phyloP scores from a whole-genome alignment of 1,140 invertebrate genomes.

The Druon quercuslanigerum region DNA sequence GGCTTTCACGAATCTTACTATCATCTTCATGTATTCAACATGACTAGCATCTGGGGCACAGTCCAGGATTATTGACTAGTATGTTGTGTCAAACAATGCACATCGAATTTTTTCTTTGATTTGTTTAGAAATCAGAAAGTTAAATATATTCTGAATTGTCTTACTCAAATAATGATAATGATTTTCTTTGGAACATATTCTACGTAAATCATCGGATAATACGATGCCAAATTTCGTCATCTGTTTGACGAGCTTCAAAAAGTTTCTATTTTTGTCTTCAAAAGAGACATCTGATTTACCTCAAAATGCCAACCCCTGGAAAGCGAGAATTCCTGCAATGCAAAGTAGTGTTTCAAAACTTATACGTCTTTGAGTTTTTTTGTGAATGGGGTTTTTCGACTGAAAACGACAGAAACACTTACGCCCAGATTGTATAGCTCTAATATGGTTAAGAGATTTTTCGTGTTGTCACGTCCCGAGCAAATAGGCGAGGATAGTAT shows the following conservation, averaged over 20 bases:
- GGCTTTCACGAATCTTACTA: no score
- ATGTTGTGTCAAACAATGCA: neutral
- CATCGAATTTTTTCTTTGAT: neutral
- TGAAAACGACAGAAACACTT: slow-evolving; percentile 40
- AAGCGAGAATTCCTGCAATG: slow-evolving; percentile 47
- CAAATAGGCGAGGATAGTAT: no score
- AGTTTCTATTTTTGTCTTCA: slow-evolving; percentile 55
- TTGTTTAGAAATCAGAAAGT: slow-evolving; percentile 15
- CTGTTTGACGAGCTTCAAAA: slow-evolving; percentile 54
- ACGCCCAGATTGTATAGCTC: slow-evolving; percentile 39
- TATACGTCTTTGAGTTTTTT: slow-evolving; percentile 39
- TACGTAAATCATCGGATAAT: slow-evolving; percentile 48
- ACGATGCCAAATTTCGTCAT: slow-evolving; percentile 56
- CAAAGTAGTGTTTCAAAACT: slow-evolving; percentile 50
- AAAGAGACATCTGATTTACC: slow-evolving; percentile 45
- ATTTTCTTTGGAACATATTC: slow-evolving; percentile 25
- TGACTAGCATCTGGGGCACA: neutral
- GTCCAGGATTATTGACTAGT: neutral
- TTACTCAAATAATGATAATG: slow-evolving; percentile 47
- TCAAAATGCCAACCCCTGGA: slow-evolving; percentile 53
- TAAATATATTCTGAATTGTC: slow-evolving; percentile 57
- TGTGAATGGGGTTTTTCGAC: slow-evolving; percentile 47
- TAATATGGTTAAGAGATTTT: slow-evolving; percentile 39
- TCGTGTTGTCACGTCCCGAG: slow-evolving; percentile 37
- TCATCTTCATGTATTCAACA: neutral